These are phyloP conservation scores for Ceratotherium simum DNA, from an alignment of 2,113 vertebrate species.

Conservation along the genomic window DNA sequence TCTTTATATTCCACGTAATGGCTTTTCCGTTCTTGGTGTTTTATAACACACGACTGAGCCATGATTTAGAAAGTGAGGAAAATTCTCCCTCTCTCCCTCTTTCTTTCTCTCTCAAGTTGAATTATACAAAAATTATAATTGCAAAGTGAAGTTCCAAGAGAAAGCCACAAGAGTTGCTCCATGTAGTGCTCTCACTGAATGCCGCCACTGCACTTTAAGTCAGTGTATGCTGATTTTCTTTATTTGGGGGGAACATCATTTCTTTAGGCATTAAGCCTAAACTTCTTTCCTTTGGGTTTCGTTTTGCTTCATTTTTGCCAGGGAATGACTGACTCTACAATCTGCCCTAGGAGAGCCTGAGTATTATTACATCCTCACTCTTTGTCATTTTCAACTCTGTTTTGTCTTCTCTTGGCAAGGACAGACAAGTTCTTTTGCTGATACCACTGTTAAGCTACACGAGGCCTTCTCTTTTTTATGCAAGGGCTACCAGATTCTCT, in stretches of 20 bases:
- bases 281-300: constrained; percentile 35
- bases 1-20: constrained; percentile 86
- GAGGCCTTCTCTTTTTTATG: neutral
- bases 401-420: neutral
- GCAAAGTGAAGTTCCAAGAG: constrained; percentile 77
- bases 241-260: neutral
- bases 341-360: neutral
- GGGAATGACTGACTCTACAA: neutral
- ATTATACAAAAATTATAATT: constrained; percentile 70
- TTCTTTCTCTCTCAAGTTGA: constrained; percentile 19
- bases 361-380: neutral
- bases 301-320: neutral
- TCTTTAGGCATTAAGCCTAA: neutral
- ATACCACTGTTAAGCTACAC: neutral
- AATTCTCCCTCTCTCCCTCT: constrained; percentile 21
- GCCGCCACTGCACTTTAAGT: constrained; percentile 15
- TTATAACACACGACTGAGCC: constrained; percentile 63
- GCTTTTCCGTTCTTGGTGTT: constrained; percentile 85
- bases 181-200: constrained; percentile 29
- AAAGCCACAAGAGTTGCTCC: constrained; percentile 60
- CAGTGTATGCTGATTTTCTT: constrained; percentile 14
- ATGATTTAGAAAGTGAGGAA: constrained; percentile 76
- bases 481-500: neutral
- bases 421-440: neutral
- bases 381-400: neutral